Evolutionary conservation across 2,888 invertebrate genomes (phyloP), one percentile per base, ranked within the genome.

Genomic region (Plebejus melissa): DNA sequence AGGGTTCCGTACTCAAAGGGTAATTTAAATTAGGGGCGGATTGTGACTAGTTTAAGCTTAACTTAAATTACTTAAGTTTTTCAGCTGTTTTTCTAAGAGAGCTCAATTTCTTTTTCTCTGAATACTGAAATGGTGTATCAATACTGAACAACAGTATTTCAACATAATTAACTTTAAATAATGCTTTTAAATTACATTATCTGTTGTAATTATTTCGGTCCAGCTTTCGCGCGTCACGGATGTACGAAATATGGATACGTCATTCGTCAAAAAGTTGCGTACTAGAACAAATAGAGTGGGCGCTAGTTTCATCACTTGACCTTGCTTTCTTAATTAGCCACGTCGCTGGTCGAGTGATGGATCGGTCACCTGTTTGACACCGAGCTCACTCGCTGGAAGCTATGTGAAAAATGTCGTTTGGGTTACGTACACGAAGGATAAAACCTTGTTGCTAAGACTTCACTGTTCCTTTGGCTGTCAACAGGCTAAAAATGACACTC

Each of bases 311-410:
- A 83, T 88, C 89, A 90, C 70, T 85, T 87, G 89, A 90, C 92
- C 92, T 93, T 92, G 92, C 90, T 88, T 87, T 87, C 87, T 88
- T 92, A 93, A 93, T 92, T 92, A 92, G 86, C 83, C 88, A 87
- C 86, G 84, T 89, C 90, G 85, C 83, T 87, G 88, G 82, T 83
- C 86, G 80, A 80, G 85, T 92, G 92, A 93, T 93, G 91, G 91
- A 93, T 92, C 89, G 92, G 89, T 88, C 89, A 91, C 91, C 88
- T 90, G 89, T 86, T 85, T 76, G 77, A 79, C 83, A 80, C 75
- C 75, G 82, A 83, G 80, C 41, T 60, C 13, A 78, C 65, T 75
- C 69, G 79, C 82, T 84, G 79, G 78, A 80, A 77, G n/a, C 65
- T 77, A 60, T 75, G 16, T 7, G 13, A 7, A 32, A 54, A 70